Percentiles rank a stretch among this genome's conserved stretches.
Conservation (phyloP, 2,888 invertebrate genomes). For the Pachymerium ferrugineum region DNA sequence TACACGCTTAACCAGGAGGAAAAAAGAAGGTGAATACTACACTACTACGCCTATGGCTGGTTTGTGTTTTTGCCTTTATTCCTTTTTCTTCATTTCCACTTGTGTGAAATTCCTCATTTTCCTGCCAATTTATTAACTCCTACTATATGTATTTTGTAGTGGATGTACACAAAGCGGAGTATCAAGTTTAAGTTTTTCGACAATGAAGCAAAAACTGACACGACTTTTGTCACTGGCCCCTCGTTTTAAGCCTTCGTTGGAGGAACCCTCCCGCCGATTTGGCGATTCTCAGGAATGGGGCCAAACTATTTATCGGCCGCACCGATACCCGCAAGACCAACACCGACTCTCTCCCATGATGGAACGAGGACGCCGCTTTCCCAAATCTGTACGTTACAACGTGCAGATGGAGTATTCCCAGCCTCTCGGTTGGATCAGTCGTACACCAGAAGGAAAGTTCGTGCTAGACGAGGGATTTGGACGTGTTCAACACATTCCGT, state of each 20-base stretch:
- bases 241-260: conserved; percentile 32
- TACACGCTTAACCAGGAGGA: conserved; percentile 39
- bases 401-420: conserved; percentile 42
- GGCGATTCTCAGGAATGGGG: conserved; percentile 32
- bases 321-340: conserved; percentile 33
- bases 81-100: neutral
- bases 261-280: conserved; percentile 31
- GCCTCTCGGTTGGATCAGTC: conserved; percentile 59
- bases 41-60: conserved; percentile 20
- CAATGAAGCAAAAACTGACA: conserved; percentile 37
- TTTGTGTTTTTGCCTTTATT: conserved; percentile 9
- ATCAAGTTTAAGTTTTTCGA: conserved; percentile 38
- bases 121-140: neutral
- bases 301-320: conserved; percentile 27
- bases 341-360: conserved; percentile 33
- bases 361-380: conserved; percentile 37
- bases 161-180: conserved; percentile 38
- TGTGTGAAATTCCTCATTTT: neutral
- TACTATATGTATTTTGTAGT: neutral
- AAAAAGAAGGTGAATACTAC: conserved; percentile 38
- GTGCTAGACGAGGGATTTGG: conserved; percentile 55
- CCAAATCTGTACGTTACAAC: conserved; percentile 40
- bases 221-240: conserved; percentile 36
- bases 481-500: conserved; percentile 38
- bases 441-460: conserved; percentile 69